Evolutionary conservation across 2,797 vertebrate species (phyloP), one percentile per base, ranked within the genome.

Genomic region (Protosalanx chinensis): DNA sequence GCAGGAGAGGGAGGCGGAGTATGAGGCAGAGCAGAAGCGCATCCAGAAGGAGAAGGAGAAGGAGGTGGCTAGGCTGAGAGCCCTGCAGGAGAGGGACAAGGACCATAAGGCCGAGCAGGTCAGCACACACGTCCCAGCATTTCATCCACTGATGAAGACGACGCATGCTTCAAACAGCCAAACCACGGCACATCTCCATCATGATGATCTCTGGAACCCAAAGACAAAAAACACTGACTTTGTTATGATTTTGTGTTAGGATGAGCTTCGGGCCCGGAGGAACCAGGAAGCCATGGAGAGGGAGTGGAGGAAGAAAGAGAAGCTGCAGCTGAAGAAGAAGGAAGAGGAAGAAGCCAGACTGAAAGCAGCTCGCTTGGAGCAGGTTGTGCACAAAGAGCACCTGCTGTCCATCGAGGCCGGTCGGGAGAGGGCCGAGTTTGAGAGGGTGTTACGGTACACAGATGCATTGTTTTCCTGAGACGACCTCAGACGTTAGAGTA

Each of bases 71-170:
- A 88, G 86, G 18, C 76, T 98, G 78, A 91, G 95, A 67, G 92
- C 94, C 27, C 73, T 85, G 66, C 96, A 98, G 64, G 90, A 98
- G 81, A 91, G 81, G 76, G 94, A 89, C 1, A 90, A 73, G 78
- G 96, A 98, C 76, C 82, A 90, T 74, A 92, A 91, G 76, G 95
- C 95, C 1, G 94, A 98, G 79, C 91, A 93, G 94, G 96, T 97
- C 75, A 78, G 78, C 6, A 60, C 20, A 2, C n/a, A 27, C 1
- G 18, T 16, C n/a, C 51, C 15, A n/a, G 15, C 4, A n/a, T 4
- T n/a, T 56, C 18, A n/a, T 18, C 15, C 51, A 16, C 15, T 56
- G 18, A n/a, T 56, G 51, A 5, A 4, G 15, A 56, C 16, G 10
- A 56, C 51, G n/a, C 4, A 56, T 16, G 18, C 51, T 3, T 5